Percentiles rank a stretch among this genome's conserved stretches.
phyloP scores from a whole-genome alignment of 2,888 invertebrate species.

The Ennomos fuscantarius region DNA sequence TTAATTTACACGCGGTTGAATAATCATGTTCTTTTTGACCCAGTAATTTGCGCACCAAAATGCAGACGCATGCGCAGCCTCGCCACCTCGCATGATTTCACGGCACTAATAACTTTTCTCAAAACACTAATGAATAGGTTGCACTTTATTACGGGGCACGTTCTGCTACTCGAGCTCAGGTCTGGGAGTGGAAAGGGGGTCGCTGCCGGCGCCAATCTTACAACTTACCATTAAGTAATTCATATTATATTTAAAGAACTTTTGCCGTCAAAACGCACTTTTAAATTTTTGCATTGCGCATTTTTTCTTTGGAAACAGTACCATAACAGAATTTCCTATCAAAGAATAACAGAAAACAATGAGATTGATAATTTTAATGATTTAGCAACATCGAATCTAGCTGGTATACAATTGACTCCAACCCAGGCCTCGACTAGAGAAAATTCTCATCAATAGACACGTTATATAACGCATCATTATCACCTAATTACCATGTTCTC shows the following conservation, averaged over 20 bases:
- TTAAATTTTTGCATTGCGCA: slow-evolving; percentile 39
- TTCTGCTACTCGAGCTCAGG: slow-evolving; percentile 65
- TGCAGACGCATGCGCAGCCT: slow-evolving; percentile 73
- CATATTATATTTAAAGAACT: slow-evolving; percentile 62
- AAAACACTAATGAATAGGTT: slow-evolving; percentile 82
- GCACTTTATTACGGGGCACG: slow-evolving; percentile 80
- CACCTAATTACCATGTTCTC: slow-evolving; percentile 38
- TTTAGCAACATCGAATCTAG: too few relatives aligned
- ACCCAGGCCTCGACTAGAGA: slow-evolving; percentile 6
- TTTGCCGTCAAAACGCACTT: slow-evolving; percentile 47
- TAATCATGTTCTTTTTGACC: slow-evolving; percentile 52
- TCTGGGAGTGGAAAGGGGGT: slow-evolving; percentile 30
- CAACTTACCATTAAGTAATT: slow-evolving; percentile 71
- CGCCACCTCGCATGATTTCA: slow-evolving; percentile 62
- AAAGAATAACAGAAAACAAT: neutral
- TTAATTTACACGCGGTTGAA: slow-evolving; percentile 28
- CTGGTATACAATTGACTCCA: neutral
- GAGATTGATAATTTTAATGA: slow-evolving; percentile 3
- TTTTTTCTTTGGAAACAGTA: slow-evolving; percentile 20
- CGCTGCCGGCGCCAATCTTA: slow-evolving; percentile 63
- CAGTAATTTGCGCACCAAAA: slow-evolving; percentile 67
- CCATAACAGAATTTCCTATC: neutral
- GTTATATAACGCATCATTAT: slow-evolving; percentile 6
- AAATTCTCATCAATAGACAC: slow-evolving; percentile 13
- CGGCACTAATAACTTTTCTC: slow-evolving; percentile 78